Percentiles rank a stretch among this genome's conserved stretches.
Evolutionary conservation across 1,140 invertebrate genomes (phyloP).

Genomic region (Euwallacea similis): DNA sequence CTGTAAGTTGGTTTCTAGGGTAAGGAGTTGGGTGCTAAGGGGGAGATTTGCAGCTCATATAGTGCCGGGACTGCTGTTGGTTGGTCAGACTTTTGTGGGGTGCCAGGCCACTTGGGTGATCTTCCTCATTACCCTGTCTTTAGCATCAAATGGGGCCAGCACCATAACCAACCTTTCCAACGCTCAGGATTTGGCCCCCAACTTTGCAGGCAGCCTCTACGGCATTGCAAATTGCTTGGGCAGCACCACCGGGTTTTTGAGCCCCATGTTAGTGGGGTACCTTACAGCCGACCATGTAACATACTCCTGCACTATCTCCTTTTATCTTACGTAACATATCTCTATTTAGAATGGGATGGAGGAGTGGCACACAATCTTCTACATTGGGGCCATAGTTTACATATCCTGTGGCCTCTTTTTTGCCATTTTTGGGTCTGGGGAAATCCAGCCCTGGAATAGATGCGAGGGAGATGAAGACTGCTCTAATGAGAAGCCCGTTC

Average conservation of each 20-base stretch:
- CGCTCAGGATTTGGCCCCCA: slow-evolving; percentile 80
- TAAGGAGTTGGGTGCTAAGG: not conserved
- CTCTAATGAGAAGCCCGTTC: not conserved
- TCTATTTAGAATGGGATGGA: slow-evolving; percentile 58
- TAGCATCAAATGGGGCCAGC: slow-evolving; percentile 81
- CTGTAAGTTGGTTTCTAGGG: slow-evolving; percentile 56
- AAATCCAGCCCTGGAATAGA: slow-evolving; percentile 56
- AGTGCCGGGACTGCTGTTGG: slow-evolving; percentile 66
- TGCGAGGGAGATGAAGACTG: not conserved
- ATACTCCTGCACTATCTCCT: not conserved
- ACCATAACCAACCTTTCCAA: slow-evolving; percentile 84
- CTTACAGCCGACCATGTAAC: slow-evolving; percentile 66
- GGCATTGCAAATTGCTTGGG: slow-evolving; percentile 76
- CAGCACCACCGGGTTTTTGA: slow-evolving; percentile 74
- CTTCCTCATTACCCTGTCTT: slow-evolving; percentile 69
- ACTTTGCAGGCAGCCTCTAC: slow-evolving; percentile 76
- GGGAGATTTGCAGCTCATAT: slow-evolving; percentile 62
- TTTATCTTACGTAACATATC: not conserved
- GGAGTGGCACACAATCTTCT: slow-evolving; percentile 65
- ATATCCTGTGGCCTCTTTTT: slow-evolving; percentile 59
- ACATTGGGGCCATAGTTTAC: slow-evolving; percentile 59
- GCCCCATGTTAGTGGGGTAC: slow-evolving; percentile 68
- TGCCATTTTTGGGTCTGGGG: slow-evolving; percentile 55
- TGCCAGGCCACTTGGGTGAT: slow-evolving; percentile 66
- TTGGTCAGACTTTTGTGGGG: slow-evolving; percentile 67